phyloP scores from a whole-genome alignment of 2,113 vertebrate species.

The Dicentrarchus labrax region DNA sequence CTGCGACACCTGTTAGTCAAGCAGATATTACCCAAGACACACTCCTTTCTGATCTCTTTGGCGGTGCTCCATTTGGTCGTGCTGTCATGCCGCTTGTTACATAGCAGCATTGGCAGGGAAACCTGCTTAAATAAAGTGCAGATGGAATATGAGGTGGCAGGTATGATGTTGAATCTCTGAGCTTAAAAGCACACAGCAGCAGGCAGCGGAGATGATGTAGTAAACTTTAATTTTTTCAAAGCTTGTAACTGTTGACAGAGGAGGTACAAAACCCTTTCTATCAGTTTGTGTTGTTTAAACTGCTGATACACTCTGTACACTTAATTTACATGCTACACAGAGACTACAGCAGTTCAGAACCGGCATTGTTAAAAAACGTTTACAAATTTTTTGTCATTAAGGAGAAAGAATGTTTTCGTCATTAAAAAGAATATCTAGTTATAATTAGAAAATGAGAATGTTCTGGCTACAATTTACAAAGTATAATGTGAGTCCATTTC shows the following conservation, averaged over 20 bases:
- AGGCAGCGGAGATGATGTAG: not conserved
- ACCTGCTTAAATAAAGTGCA: not conserved
- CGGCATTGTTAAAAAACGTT: not conserved
- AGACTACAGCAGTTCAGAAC: not conserved
- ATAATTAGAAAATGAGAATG: not conserved
- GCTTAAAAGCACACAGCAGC: not conserved
- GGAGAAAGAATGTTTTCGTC: not conserved
- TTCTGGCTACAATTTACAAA: no score
- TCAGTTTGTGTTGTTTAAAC: not conserved
- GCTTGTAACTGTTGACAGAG: not conserved
- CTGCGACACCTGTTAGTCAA: constrained; percentile 29
- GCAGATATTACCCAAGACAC: not conserved
- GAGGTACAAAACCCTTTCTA: not conserved
- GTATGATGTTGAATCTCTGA: not conserved
- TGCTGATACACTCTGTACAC: not conserved
- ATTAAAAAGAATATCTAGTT: no score
- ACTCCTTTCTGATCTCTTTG: constrained; percentile 1
- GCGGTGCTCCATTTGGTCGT: not conserved
- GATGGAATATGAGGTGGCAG: not conserved
- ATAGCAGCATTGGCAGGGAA: not conserved
- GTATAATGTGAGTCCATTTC: no score
- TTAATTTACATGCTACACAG: no score
- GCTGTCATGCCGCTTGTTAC: not conserved
- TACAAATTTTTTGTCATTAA: not conserved
- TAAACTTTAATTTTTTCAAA: not conserved